Base-by-base conservation (phyloP, 2,113 vertebrate genomes). In the Trichechus manatus region DNA sequence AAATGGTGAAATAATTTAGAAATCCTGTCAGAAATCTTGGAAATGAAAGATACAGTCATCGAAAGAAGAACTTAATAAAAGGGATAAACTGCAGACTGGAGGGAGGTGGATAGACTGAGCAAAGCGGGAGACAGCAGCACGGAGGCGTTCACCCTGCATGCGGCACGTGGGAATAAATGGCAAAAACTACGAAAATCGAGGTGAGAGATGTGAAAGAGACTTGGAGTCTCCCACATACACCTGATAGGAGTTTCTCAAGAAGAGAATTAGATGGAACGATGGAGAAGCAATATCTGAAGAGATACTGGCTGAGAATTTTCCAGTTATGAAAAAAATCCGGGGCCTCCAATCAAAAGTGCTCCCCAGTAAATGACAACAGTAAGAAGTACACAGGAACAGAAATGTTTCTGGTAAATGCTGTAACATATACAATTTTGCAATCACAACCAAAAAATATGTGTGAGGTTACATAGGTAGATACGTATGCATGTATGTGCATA, bases 1-100 rank as follows among this genome's bases (percentile, higher is more conserved):
- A 87, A 77, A 94, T 92, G 78, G 23, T 84, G 27, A 91, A 84
- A 61, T 63, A 61, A 70, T 77, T 81, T 70, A 85, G 56, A 83
- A 89, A 87, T 84, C 10, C 50, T 61, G 25, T 70, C 79, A 70
- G 81, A 81, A 81, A 56, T 86, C 66, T 87, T 66, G 25, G 61
- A 91, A 93, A 88, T 83, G 39, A 91, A 81, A 87, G 77, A 17
- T 31, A 42, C 1, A 81, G 44, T 77, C 42, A 72, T 29, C 42
- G 56, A 64, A 89, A 75, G 86, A 50, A 86, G 75, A 89, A 77
- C 17, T 66, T 33, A 59, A 17, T 78, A 53, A 90, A 50, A 44
- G 39, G 0, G 25, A 44, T 78, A 44, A 87, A 88, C 5, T 64
- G 42, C 78, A 89, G 81, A 53, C 44, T 39, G 42, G 50, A 66